phyloP scores from a whole-genome alignment of 1,140 invertebrate species.

The Cydia strobilella region DNA sequence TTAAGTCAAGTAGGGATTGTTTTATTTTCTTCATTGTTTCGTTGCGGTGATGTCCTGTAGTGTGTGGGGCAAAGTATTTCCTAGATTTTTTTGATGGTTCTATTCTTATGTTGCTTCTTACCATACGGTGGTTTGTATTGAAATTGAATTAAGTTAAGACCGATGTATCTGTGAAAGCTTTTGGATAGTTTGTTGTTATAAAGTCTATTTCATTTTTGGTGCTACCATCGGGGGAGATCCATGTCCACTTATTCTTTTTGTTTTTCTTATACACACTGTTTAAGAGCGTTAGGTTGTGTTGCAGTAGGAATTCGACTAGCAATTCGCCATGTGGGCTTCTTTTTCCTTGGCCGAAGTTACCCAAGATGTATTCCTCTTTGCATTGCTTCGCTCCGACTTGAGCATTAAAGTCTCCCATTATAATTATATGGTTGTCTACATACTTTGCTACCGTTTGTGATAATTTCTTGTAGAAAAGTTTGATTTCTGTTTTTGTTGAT shows the following conservation, averaged over 20 bases:
- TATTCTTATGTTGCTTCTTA: neutral
- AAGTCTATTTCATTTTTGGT: slow-evolving; percentile 35
- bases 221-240: slow-evolving; percentile 34
- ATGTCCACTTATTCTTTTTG: slow-evolving; percentile 38
- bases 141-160: neutral
- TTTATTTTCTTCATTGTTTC: too few species aligned
- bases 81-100: neutral
- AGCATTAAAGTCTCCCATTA: too few species aligned
- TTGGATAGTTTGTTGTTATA: slow-evolving; percentile 1
- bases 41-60: too few species aligned
- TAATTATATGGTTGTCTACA: slow-evolving; percentile 37
- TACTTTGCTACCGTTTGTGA: slow-evolving; percentile 34
- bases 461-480: slow-evolving; percentile 38
- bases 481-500: slow-evolving; percentile 33
- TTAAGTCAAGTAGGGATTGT: too few species aligned
- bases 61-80: neutral
- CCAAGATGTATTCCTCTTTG: slow-evolving; percentile 1
- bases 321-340: slow-evolving; percentile 34
- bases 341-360: slow-evolving; percentile 32
- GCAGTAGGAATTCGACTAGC: slow-evolving; percentile 33
- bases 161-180: neutral
- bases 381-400: neutral
- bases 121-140: slow-evolving; percentile 9
- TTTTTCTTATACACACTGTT: slow-evolving; percentile 40
- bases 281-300: slow-evolving; percentile 38